Base-by-base conservation (phyloP, 2,797 vertebrate genomes). In the Buphagus erythrorhynchus region DNA sequence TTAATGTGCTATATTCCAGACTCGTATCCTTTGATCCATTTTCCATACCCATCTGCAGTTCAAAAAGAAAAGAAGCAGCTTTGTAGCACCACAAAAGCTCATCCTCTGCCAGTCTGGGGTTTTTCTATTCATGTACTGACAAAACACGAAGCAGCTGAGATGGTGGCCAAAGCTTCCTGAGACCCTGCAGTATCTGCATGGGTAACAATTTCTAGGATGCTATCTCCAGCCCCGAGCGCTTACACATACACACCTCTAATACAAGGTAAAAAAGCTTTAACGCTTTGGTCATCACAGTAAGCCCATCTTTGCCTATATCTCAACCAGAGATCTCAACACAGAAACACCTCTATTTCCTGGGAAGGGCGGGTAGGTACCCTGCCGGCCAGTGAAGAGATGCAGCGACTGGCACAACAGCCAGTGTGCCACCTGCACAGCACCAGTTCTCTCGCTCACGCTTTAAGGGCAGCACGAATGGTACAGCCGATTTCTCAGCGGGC, bases 41-140 rank as follows among this genome's bases (percentile, higher is more conserved):
- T 67, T 40, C 61, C 72, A 65, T 9, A 45, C 52, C 54, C 72
- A 45, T 28, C 31, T 51, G 43, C 29, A 68, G 29, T 51, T 76
- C 48, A 90, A 91, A 95, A 38, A 36, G 15, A 76, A 93, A 91
- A 88, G n/a, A 92, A 86, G 29, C n/a, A 65, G 85, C 63, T 90
- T 74, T 95, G 79, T 21, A 83, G 52, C 12, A 42, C 0, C 29
- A 78, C 21, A 59, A 83, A 52, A 76, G 52, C 22, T 63, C 6
- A 0, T 45, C 9, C 78, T 42, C 31, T 36, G 75, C 14, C 67
- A 66, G 40, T 31, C 5, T 20, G 16, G 38, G 38, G 67, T 80
- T 93, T 62, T 63, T 74, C 55, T 80, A 18, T 61, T 52, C 29
- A 13, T 3, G 5, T 10, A 54, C n/a, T 52, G 8, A 81, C 13